phyloP scores from a whole-genome alignment of 1,140 invertebrate species.

The Marisa cornuarietis region DNA sequence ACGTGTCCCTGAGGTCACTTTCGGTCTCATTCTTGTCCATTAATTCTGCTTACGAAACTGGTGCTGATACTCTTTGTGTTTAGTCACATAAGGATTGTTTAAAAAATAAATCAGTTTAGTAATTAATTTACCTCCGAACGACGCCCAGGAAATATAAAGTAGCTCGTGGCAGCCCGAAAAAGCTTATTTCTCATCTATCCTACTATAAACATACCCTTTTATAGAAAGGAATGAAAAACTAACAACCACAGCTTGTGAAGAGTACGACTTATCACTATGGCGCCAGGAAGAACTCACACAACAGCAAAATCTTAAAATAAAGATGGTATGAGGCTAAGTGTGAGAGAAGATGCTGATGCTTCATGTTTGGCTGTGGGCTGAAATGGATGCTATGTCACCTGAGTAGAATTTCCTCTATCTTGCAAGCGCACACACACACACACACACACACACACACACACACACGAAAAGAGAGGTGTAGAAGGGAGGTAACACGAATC shows the following conservation, averaged over 20 bases:
- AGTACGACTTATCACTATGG: no score
- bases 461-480: background rate
- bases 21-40: constrained; percentile 3
- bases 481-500: background rate
- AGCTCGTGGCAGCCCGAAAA: background rate
- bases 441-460: background rate
- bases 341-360: no score
- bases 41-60: background rate
- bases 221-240: background rate
- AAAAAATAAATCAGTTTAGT: no score
- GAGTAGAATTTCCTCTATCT: no score
- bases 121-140: no score
- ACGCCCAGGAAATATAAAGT: background rate
- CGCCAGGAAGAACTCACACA: no score
- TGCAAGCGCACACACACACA: background rate
- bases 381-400: no score
- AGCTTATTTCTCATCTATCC: background rate
- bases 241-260: no score
- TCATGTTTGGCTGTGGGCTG: no score
- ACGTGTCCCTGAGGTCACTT: constrained; percentile 47
- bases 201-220: background rate
- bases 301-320: no score
- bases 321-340: no score
- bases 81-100: no score
- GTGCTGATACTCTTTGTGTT: background rate